phyloP scores from a whole-genome alignment of 2,888 invertebrate species.

The Nowickia ferox region DNA sequence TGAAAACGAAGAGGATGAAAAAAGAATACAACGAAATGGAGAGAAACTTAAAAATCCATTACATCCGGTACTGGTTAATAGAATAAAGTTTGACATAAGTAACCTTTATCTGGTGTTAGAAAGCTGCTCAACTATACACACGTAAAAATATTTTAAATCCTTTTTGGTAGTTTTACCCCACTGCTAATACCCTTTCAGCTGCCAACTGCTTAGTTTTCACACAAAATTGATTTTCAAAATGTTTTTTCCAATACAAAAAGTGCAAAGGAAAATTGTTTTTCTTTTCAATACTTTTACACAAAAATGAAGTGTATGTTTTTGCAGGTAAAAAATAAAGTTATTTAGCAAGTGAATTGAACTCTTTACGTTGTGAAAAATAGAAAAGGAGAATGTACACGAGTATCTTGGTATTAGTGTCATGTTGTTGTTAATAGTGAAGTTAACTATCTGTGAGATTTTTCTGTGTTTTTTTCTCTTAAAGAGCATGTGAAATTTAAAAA shows the following conservation, averaged over 20 bases:
- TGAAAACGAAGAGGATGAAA: not conserved
- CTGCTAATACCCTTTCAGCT: constrained; percentile 24
- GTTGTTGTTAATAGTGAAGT: constrained; percentile 34
- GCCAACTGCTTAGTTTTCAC: constrained; percentile 63
- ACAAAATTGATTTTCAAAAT: constrained; percentile 71
- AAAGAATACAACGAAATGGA: constrained; percentile 3
- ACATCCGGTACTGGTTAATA: constrained; percentile 70
- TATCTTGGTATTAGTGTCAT: constrained; percentile 40
- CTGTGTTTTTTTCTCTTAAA: not conserved
- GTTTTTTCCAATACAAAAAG: constrained; percentile 34
- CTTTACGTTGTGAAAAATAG: not conserved
- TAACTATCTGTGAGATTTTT: constrained; percentile 9
- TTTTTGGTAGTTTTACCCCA: constrained; percentile 44
- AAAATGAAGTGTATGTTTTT: constrained; percentile 25
- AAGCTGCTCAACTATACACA: constrained; percentile 67
- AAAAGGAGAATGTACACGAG: not conserved
- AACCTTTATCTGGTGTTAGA: constrained; percentile 69
- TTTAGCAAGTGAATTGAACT: constrained; percentile 40
- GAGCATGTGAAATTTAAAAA: not conserved
- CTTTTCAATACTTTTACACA: constrained; percentile 28
- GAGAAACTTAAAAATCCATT: constrained; percentile 62
- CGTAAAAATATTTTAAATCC: constrained; percentile 67
- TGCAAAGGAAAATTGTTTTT: not conserved
- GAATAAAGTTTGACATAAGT: constrained; percentile 73
- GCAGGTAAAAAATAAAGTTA: constrained; percentile 48